Percentiles rank a stretch among this genome's conserved stretches.
phyloP scores from a whole-genome alignment of 2,888 invertebrate genomes.

The Eutolmus rufibarbis region DNA sequence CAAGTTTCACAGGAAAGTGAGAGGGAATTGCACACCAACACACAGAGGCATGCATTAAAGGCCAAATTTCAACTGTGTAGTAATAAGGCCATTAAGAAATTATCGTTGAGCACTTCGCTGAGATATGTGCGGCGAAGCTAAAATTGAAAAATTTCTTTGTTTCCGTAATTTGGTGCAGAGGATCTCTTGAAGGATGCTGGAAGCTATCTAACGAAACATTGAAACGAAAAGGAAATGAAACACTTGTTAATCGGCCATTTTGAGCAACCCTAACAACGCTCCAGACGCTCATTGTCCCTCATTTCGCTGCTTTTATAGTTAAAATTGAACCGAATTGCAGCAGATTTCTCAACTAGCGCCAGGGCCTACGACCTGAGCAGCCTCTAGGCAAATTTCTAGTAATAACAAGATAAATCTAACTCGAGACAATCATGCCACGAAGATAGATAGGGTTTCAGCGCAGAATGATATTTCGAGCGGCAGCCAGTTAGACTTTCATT shows the following conservation, averaged over 20 bases:
- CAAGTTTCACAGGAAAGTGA: slow-evolving; percentile 63
- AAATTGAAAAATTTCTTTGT: neutral
- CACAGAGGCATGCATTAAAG: neutral
- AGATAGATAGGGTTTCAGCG: neutral
- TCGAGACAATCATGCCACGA: neutral
- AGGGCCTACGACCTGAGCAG: neutral
- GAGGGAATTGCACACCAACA: slow-evolving; percentile 55
- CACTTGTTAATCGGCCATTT: neutral
- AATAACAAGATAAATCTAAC: neutral
- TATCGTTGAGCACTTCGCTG: neutral
- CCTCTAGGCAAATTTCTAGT: neutral
- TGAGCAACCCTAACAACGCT: neutral
- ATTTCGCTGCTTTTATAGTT: neutral
- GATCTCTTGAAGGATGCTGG: neutral
- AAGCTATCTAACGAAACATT: neutral
- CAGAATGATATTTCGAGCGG: neutral
- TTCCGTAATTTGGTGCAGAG: neutral
- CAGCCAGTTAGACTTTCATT: neutral
- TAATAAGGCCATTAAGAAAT: slow-evolving; percentile 23
- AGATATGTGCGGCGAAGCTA: neutral
- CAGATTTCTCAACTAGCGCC: neutral
- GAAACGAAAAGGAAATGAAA: neutral
- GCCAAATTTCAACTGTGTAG: slow-evolving; percentile 24
- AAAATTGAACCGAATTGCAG: neutral
- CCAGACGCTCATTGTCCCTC: too few relatives aligned